A percentile compares a stretch with the other conserved stretches of the same genome.
Evolutionary conservation across 2,113 vertebrate species (phyloP).

Genomic region (Thunnus maccoyii): DNA sequence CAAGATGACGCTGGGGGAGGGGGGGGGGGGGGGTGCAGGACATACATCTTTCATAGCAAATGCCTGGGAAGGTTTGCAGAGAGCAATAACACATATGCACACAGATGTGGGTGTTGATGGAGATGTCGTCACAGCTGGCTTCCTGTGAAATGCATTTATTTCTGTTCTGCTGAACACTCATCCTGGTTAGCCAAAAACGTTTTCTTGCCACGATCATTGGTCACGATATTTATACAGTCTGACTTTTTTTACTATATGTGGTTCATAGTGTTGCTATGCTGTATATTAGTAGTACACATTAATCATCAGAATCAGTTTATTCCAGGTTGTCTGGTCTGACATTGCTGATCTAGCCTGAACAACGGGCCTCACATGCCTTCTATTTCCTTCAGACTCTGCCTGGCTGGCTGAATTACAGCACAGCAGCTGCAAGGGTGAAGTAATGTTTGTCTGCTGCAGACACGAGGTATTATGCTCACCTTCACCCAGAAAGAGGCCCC

Average conservation of each 20-base stretch:
- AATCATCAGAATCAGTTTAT: not conserved
- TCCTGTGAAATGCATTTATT: slow-evolving; percentile 21
- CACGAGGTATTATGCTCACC: slow-evolving; percentile 49
- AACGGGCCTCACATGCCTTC: not conserved
- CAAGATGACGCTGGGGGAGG: not conserved
- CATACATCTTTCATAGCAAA: not conserved
- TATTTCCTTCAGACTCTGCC: slow-evolving; percentile 1
- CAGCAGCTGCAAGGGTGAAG: slow-evolving; percentile 52
- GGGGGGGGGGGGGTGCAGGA: not conserved
- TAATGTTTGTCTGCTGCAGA: slow-evolving; percentile 46
- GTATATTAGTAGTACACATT: not conserved
- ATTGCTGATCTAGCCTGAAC: not conserved
- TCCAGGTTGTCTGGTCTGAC: not conserved
- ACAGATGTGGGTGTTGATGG: slow-evolving; percentile 12
- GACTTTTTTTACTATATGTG: not conserved
- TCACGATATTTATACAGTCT: not conserved
- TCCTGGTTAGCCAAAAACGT: not conserved
- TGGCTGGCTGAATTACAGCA: slow-evolving; percentile 31
- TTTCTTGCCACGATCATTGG: not conserved
- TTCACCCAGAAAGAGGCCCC: slow-evolving; percentile 62
- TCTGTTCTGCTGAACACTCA: not conserved
- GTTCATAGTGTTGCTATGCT: not conserved
- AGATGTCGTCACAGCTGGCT: slow-evolving; percentile 7
- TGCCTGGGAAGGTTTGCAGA: not conserved
- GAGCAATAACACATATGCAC: not conserved